These are phyloP conservation scores for Ahaetulla prasina DNA, from an alignment of 2,113 vertebrate genomes.

Conservation along the genomic window DNA sequence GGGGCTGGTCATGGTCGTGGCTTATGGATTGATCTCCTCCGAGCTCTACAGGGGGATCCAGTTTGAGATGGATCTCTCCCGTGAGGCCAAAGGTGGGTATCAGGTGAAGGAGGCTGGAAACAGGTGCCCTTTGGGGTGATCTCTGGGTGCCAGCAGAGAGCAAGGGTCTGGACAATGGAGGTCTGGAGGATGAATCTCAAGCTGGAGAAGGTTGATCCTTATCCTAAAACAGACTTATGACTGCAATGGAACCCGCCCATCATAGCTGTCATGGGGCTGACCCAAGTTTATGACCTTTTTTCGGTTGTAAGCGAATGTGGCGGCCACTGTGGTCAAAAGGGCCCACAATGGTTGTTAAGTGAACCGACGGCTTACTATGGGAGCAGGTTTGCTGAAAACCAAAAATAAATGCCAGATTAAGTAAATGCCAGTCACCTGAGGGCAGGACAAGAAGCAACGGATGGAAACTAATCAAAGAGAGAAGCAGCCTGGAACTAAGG, in stretches of 20 bases:
- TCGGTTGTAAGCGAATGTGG: neutral
- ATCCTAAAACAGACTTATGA: neutral
- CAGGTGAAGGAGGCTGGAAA: rapidly evolving
- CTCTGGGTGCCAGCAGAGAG: neutral
- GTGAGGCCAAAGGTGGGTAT: conserved; percentile 47
- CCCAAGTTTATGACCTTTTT: neutral
- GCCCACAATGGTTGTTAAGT: too few species aligned
- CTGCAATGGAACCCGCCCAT: neutral
- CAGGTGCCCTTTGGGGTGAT: rapidly evolving
- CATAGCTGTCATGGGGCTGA: neutral
- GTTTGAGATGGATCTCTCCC: conserved; percentile 64
- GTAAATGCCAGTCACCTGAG: neutral
- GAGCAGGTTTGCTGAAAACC: neutral
- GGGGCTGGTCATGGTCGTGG: conserved; percentile 69
- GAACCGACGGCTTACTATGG: too few species aligned
- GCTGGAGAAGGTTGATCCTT: neutral
- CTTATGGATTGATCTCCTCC: conserved; percentile 73
- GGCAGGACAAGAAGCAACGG: neutral
- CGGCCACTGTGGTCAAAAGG: too few species aligned
- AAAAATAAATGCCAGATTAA: neutral
- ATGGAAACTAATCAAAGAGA: neutral
- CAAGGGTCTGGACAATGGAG: neutral
- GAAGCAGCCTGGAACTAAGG: neutral
- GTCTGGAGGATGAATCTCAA: neutral
- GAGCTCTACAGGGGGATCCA: conserved; percentile 74